Conservation (phyloP, 2,797 vertebrate species). For the Urocyon cinereoargenteus region DNA sequence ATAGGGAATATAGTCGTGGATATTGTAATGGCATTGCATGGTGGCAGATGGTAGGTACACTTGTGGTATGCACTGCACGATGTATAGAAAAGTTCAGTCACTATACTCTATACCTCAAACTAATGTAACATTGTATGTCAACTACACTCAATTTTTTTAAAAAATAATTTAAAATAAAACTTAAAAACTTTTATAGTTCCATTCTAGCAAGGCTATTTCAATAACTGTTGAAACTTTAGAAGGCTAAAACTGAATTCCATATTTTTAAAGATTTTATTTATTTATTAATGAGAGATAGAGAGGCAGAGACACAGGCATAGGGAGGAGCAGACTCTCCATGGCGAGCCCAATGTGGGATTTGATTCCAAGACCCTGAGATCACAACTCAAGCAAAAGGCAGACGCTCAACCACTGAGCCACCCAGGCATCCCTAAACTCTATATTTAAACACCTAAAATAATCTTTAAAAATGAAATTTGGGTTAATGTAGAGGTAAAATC, state of each 20-base stretch:
- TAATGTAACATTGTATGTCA: background rate
- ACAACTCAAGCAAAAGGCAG: too few relatives aligned
- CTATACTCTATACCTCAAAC: background rate
- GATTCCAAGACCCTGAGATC: too few relatives aligned
- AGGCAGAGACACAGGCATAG: too few relatives aligned
- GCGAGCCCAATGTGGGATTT: too few relatives aligned
- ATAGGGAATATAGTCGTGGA: background rate
- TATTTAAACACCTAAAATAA: conserved; percentile 28
- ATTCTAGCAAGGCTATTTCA: background rate
- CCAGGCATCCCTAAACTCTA: background rate
- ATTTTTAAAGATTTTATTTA: background rate
- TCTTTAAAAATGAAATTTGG: conserved; percentile 26
- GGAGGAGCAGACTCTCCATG: too few relatives aligned
- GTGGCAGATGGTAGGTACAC: background rate
- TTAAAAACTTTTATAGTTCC: background rate
- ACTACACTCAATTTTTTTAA: background rate
- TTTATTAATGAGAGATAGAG: too few relatives aligned
- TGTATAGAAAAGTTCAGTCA: background rate
- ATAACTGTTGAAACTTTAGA: conserved; percentile 3
- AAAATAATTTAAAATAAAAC: background rate
- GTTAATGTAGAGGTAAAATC: background rate
- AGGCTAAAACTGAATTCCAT: conserved; percentile 30
- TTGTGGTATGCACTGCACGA: background rate
- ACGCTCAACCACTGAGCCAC: too few relatives aligned
- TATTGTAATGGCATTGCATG: background rate